A percentile compares a stretch with the other conserved stretches of the same genome.
Evolutionary conservation across 2,113 vertebrate genomes (phyloP).

Genomic region (Lampris megalopsis): DNA sequence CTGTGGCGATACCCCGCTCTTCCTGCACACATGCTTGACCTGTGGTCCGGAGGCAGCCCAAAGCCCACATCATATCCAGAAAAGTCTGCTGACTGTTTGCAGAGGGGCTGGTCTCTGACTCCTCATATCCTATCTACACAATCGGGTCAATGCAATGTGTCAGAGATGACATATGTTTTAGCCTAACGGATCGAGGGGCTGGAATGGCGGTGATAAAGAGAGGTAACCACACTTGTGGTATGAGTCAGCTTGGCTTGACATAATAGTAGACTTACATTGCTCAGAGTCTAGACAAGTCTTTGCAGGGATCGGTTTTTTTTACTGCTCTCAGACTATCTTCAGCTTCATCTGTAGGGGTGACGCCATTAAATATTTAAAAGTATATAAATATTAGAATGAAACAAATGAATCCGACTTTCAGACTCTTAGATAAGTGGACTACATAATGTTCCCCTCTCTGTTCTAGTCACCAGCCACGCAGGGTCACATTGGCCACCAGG

Average conservation of each 20-base stretch:
- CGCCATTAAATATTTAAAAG: too few relatives aligned
- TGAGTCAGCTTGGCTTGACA: background rate
- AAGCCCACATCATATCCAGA: slow-evolving; percentile 31
- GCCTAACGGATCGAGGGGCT: background rate
- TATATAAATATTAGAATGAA: background rate
- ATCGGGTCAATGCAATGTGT: slow-evolving; percentile 41
- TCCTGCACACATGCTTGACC: slow-evolving; percentile 31
- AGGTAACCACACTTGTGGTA: slow-evolving; percentile 1
- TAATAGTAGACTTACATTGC: background rate
- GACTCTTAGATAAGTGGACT: too few relatives aligned
- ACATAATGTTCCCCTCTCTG: slow-evolving; percentile 4
- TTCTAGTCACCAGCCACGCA: slow-evolving; percentile 46
- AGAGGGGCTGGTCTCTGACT: slow-evolving; percentile 23
- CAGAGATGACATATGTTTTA: slow-evolving; percentile 42
- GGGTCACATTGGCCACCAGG: slow-evolving; percentile 75
- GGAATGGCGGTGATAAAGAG: background rate
- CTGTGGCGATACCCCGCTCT: background rate
- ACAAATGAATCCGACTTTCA: background rate
- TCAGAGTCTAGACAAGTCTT: background rate
- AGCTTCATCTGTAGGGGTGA: background rate
- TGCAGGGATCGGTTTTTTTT: too few relatives aligned
- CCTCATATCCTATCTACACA: slow-evolving; percentile 44
- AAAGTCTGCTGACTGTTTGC: slow-evolving; percentile 39
- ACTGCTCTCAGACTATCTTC: too few relatives aligned
- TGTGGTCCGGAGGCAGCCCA: slow-evolving; percentile 8